Base-by-base conservation (phyloP, 1,140 invertebrate species). In the Polypedilum vanderplanki region DNA sequence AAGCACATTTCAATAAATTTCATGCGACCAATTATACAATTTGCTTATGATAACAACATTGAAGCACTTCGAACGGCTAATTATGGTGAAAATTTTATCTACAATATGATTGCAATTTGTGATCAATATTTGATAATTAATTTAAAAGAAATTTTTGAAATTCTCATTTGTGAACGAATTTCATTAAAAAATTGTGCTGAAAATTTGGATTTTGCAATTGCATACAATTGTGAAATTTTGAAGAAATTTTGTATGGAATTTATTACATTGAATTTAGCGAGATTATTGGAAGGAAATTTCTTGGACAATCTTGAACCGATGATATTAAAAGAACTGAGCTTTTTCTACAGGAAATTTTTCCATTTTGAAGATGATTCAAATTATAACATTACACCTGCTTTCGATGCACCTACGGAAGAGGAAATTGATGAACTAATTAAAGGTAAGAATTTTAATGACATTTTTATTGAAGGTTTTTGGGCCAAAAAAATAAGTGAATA, bases 171-270 rank as follows among this genome's bases (percentile, higher is more conserved):
- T 10, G 81, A 85, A 73, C 80, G 86, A 22, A 80, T 92, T 9
- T 87, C 85, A 22, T 80, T 91, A 57, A 87, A 87, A 76, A 92
- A 90, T 83, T 88, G 85, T n/a, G 83, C 85, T 15, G 86, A 89
- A 75, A 81, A 92, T 76, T 77, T 91, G 2, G 85, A 89, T 76
- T 86, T 91, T 80, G 84, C 90, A 3, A 79, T 79, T 24, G 81
- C 85, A 57, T 89, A 87, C 78, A 89, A 90, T 80, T 87, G 89
- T 57, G 77, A 81, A 1, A 83, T 89, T 77, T 79, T 92, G 40
- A 87, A 87, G 78, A 75, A 78, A 1, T 84, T 84, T 33, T 88
- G 87, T 78, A 85, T 90, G 80, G 84, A 90, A 75, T 91, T 88
- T 78, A 87, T 91, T 24, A 85, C 83, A 74, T 82, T 88, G 41